Base-by-base conservation (phyloP, 1,140 invertebrate species). In the Trinorchestia longiramus region DNA sequence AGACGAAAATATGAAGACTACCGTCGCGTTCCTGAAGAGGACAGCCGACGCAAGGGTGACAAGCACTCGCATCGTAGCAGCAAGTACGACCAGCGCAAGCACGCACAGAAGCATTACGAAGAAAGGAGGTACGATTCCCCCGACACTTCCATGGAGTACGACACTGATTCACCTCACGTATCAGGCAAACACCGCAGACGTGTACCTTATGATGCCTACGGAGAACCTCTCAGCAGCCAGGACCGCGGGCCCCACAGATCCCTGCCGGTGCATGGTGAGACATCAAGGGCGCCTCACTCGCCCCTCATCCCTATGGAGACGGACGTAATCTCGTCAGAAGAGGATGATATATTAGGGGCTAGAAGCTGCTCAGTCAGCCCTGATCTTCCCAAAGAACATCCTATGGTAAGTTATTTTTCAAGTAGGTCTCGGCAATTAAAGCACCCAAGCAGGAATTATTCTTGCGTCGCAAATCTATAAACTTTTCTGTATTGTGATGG, bases 281-380 rank as follows among this genome's bases (percentile, higher is more conserved):
- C 96, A 11, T 42, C 77, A 1, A 42, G 44, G 43, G 41, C 11
- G 0, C 92, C 57, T 45, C 92, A 41, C 36, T 96, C 95, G 4
- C 94, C 87, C 47, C 95, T 96, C 8, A 88, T 96, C 43, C 96
- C 96, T 15, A 96, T 96, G 96, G 96, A 96, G 44, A 96, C 96
- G 40, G 96, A 96, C 95, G 96, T 96, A 43, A 96, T 96, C 44
- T 96, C 96, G 77, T 96, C 96, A n/a, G 96, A 96, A 43, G 96
- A 96, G 95, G 96, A 96, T 87, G 96, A 96, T 44, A 96, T 96
- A 28, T 90, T 96, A 36, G 96, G 95, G 11, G 92, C 92, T 47
- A 45, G 95, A 96, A 94, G 96, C 96, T 41, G 95, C 95, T 77
- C 96, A 95, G n/a, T 95, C 36, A 94, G 92, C 44, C 92, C 92